Base-by-base conservation (phyloP, 2,888 invertebrate species). In the Cetonia aurata region DNA sequence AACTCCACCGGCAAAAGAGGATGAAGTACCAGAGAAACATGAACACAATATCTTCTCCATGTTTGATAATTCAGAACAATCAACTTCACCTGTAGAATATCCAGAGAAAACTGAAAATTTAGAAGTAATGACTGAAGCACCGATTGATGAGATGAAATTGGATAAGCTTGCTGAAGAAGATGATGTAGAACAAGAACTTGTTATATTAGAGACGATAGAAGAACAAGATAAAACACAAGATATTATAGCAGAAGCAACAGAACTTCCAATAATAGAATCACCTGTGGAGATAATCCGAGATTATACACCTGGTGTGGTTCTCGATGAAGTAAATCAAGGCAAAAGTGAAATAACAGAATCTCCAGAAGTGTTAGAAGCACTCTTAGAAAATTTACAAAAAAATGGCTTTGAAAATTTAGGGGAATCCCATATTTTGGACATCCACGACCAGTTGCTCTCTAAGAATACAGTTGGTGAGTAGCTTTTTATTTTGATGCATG, bases 381-480 rank as follows among this genome's bases (percentile, higher is more conserved):
- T 15, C 8, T 15, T 8, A 3, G 52, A 25, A 12, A 25, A 52
- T 8, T 6, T 52, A 9, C 19, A 37, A 1, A 19, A 25, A 25
- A n/a, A 60, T 15, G 19, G 46, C 15, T 33, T 60, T 9, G 46
- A 6, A 60, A 15, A 48, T 31, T 10, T 31, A 12, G 41, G 52
- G n/a, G 9, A 41, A 57, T 42, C 17, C 19, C 52, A 55, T 42
- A 55, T 56, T 10, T 33, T 56, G 19, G 55, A 56, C 12, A 44
- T 42, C 15, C 33, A 55, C n/a, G 55, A 67, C n/a, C 52, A 50
- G 25, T 44, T 67, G 15, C 46, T 55, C 9, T 55, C 67, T 19
- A 67, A 67, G 41, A 55, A 67, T 56, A 46, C 55, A 13, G 67
- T 56, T 13, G 67, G 67, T 67, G 37, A 67, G 67, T 67, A 6